Evolutionary conservation across 2,888 invertebrate species (phyloP), one percentile per base, ranked within the genome.

Genomic region (Epinotia brunnichana): DNA sequence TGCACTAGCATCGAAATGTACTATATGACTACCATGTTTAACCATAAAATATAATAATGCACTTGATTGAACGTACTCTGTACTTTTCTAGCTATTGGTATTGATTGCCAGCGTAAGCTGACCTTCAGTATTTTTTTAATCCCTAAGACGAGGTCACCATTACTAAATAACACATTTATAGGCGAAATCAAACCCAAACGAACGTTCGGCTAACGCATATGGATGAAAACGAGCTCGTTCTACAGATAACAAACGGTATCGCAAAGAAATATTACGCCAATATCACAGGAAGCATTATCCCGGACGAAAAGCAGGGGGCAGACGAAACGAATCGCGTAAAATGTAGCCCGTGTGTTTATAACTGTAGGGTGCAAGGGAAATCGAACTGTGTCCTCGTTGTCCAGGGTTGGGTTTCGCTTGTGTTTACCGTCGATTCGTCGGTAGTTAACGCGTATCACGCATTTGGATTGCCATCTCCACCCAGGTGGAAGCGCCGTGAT

Each of bases 381-480:
- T 70, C 76, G 66, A 69, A 74, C 78, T 76, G 77, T 82, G 73
- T 63, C 3, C 0, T 5, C 35, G 4, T 3, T 3, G n/a, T 0
- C 2, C 63, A 88, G 75, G 80, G 86, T 83, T 75, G 75, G 75
- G 76, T 82, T 73, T 85, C 62, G 70, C 17, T 67, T 77, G 81
- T 66, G 70, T 59, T 24, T 54, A 64, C 53, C 54, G 74, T 76
- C 77, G 82, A 83, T 83, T 82, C 77, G 80, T 76, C 74, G 81
- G 87, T 87, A 89, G 87, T 89, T 89, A 89, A 87, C 86, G 85
- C 88, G 85, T 88, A 89, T 87, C 89, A 89, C 88, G 88, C 85
- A 84, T 89, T 87, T 81, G 87, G 83, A 86, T 87, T 85, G 85
- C 83, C 84, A 82, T 81, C 83, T 85, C 84, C 84, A 82, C 83